Conservation (phyloP, 2,113 vertebrate genomes). For the mouse (Mus musculus) region GRCm39 chr12:73753501-73754000, state of each 20-base stretch:
- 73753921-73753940: background rate
- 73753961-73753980: background rate
- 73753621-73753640: background rate
- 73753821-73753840: background rate
- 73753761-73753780: too few species aligned
- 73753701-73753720: background rate
- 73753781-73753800: background rate
- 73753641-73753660: background rate
- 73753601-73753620: background rate
- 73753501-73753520: background rate
- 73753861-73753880: background rate
- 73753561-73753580: background rate
- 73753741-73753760: background rate
- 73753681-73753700: background rate
- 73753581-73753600: background rate
- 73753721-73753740: background rate
- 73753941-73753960: background rate
- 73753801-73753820: background rate
- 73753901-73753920: background rate
- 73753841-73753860: too few species aligned
- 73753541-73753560: background rate
- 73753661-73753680: background rate
- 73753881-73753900: background rate
- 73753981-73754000: too few species aligned
- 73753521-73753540: background rate